Evolutionary conservation across 2,888 invertebrate species (phyloP).

Genomic region (Noctua janthe): DNA sequence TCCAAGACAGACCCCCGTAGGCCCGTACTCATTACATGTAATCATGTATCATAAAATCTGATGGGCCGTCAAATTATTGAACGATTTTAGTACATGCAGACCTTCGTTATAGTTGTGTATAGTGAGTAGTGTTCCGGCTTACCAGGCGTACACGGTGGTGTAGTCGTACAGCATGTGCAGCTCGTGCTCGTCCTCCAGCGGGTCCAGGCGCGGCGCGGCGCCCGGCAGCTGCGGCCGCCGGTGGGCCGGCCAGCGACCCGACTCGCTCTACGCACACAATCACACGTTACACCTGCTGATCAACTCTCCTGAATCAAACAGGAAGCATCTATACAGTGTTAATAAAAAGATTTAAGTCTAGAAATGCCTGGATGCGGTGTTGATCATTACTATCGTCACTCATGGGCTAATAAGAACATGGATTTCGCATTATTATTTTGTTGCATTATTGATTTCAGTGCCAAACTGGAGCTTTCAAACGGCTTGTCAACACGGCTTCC

Average conservation of each 20-base stretch:
- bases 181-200: slow-evolving; percentile 95
- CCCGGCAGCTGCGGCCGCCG: slow-evolving; percentile 95
- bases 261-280: slow-evolving; percentile 58
- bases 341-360: not conserved
- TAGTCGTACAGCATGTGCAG: slow-evolving; percentile 97
- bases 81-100: no score
- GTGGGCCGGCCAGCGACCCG: slow-evolving; percentile 79
- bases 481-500: not conserved
- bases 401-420: not conserved
- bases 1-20: not conserved
- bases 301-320: no score
- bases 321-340: no score
- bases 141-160: slow-evolving; percentile 95
- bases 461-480: not conserved
- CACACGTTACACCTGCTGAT: not conserved
- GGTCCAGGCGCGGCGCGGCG: slow-evolving; percentile 94
- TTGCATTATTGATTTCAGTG: not conserved
- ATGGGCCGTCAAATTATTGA: no score
- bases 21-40: not conserved
- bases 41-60: not conserved
- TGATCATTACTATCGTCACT: not conserved
- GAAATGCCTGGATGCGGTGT: not conserved
- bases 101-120: not conserved
- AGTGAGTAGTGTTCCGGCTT: no score
- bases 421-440: not conserved